Evolutionary conservation across 1,140 invertebrate species (phyloP).

Genomic region (Stenopsyche tienmushanensis): DNA sequence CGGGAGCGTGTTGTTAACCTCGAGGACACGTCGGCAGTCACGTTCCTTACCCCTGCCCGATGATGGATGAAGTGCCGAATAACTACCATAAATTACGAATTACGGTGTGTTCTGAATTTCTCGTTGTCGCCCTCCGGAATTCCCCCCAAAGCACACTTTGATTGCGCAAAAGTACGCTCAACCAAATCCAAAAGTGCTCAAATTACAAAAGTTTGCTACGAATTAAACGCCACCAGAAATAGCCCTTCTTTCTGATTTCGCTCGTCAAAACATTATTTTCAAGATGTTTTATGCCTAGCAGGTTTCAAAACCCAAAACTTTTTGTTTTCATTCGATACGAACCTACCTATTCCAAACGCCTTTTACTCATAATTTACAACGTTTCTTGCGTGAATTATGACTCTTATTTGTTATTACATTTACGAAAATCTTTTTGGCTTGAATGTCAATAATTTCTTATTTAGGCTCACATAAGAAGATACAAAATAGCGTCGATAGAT

Average conservation of each 20-base stretch:
- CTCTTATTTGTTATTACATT: no score
- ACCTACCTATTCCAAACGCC: no score
- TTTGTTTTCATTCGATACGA: no score
- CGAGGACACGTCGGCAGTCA: not conserved
- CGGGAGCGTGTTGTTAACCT: not conserved
- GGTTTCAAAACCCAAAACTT: no score
- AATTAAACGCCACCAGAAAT: not conserved
- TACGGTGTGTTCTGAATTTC: conserved; percentile 20
- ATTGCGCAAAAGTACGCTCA: conserved; percentile 1
- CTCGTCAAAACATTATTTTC: no score
- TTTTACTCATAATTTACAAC: no score
- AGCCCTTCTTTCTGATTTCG: not conserved
- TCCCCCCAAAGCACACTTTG: conserved; percentile 11
- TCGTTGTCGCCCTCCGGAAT: not conserved
- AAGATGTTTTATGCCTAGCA: no score
- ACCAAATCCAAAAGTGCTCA: not conserved
- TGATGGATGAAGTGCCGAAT: conserved; percentile 40
- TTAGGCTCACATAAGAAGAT: no score
- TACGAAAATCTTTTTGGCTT: no score
- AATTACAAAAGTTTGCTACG: not conserved
- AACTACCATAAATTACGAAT: conserved; percentile 38
- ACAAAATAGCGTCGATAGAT: no score
- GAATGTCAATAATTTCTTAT: no score
- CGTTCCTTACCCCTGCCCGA: not conserved
- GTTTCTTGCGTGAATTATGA: no score